Conservation (phyloP, 2,113 vertebrate species). For the Melanerpes formicivorus region DNA sequence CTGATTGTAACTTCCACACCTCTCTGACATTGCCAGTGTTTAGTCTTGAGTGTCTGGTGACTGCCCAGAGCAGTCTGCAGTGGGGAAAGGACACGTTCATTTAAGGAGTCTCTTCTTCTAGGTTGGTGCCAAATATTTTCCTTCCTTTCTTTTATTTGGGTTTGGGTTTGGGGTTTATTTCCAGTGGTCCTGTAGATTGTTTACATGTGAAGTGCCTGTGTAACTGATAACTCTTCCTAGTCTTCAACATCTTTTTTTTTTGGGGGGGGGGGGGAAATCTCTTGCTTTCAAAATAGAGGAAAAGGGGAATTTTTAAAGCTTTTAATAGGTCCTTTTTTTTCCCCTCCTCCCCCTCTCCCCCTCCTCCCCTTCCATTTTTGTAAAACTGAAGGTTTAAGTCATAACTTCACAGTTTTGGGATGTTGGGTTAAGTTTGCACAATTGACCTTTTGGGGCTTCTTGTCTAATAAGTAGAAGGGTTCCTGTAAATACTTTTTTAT, state of each 20-base stretch:
- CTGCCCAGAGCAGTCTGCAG: constrained; percentile 47
- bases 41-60: constrained; percentile 67
- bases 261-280: constrained; percentile 29
- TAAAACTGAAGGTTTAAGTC: constrained; percentile 76
- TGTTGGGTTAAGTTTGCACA: constrained; percentile 77
- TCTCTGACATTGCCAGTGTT: constrained; percentile 70
- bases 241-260: constrained; percentile 75
- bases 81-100: constrained; percentile 53
- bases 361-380: constrained; percentile 29
- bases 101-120: constrained; percentile 75
- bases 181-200: constrained; percentile 85
- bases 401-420: constrained; percentile 70
- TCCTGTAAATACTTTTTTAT: constrained; percentile 80
- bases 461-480: constrained; percentile 62
- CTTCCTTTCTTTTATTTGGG: too few relatives aligned
- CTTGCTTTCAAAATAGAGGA: constrained; percentile 76
- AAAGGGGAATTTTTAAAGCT: constrained; percentile 74
- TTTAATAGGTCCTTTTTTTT: constrained; percentile 61
- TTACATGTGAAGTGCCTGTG: constrained; percentile 90
- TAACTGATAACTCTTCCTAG: constrained; percentile 80
- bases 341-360: too few relatives aligned
- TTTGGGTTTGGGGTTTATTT: constrained; percentile 11
- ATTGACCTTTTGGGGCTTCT: constrained; percentile 59
- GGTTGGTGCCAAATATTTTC: constrained; percentile 79
- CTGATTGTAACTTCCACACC: constrained; percentile 67